These are phyloP conservation scores for Siniperca knerii DNA, from an alignment of 2,113 vertebrate species.

Conservation along the genomic window DNA sequence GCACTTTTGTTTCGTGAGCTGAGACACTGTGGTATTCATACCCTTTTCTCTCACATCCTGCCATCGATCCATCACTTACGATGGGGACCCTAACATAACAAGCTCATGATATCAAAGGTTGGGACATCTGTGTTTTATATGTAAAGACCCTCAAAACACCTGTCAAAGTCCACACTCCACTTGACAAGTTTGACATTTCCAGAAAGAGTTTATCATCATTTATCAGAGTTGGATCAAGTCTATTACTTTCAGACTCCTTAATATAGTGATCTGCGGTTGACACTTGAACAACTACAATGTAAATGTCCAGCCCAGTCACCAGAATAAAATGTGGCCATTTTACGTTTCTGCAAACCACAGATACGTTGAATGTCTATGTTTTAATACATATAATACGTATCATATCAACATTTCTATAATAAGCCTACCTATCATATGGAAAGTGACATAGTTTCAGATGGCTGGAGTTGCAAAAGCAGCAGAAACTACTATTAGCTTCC, in stretches of 20 bases:
- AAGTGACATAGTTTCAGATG: too few relatives aligned
- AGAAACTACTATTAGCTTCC: too few relatives aligned
- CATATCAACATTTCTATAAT: too few relatives aligned
- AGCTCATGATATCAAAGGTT: slow-evolving; percentile 63
- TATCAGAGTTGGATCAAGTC: not conserved
- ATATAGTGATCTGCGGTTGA: not conserved
- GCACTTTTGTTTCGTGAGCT: slow-evolving; percentile 68
- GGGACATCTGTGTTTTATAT: slow-evolving; percentile 72
- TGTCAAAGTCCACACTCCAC: slow-evolving; percentile 37
- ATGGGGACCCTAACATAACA: slow-evolving; percentile 62
- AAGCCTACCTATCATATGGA: too few relatives aligned
- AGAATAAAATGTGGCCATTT: too few relatives aligned
- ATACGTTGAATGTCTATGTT: too few relatives aligned
- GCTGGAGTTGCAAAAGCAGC: too few relatives aligned
- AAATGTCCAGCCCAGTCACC: not conserved
- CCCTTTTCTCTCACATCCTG: slow-evolving; percentile 50
- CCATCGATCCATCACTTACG: slow-evolving; percentile 60
- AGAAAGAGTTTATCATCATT: slow-evolving; percentile 1
- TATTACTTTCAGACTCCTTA: not conserved
- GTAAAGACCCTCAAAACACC: slow-evolving; percentile 60
- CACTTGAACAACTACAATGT: not conserved
- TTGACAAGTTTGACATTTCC: slow-evolving; percentile 56
- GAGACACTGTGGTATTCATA: slow-evolving; percentile 66
- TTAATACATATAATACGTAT: too few relatives aligned
- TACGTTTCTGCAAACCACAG: too few relatives aligned